Evolutionary conservation across 2,888 invertebrate species (phyloP), one percentile per base, ranked within the genome.

Genomic region (Crioceris asparagi): DNA sequence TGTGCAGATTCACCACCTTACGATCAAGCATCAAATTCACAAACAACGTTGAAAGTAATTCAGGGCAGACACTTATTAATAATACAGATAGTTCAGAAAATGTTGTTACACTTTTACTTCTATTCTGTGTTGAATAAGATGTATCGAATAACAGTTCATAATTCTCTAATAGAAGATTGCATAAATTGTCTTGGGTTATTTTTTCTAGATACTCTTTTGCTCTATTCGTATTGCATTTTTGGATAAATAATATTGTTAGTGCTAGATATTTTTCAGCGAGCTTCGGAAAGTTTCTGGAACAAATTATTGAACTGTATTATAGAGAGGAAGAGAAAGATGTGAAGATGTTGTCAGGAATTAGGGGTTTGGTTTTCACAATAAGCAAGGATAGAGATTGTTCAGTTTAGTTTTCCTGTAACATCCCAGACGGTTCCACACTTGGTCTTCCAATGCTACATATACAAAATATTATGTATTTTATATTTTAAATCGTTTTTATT

Each of bases 81-180:
- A 69, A 56, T 4, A 69, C 65, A 2, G 71, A 62, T 6, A 74
- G 62, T 46, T 75, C 74, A 0, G 74, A 72, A 46, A 75, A 73
- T 1, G 68, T 68, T 0, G 64, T 56, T 0, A 64, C 55, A 14
- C 58, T 59, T 43, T 60, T 65, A 2, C 57, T 59, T 37, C 62
- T 56, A 17, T 46, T 49, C 35, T 53, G 54, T 15, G 37, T 52
- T 29, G 60, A 56, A 17, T 56, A 58, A 0, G 62, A 63, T 19
- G 61, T 64, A 39, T 73, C 72, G 37, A 74, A 70, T 2, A 74
- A 54, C 4, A 74, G 52, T 21, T 69, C 64, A 59, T 69, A 70
- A 49, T 72, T 65, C 17, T 65, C 61, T 6, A 65, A 41, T 6
- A 72, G 50, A 14, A 68, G 56, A 1, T 57, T 53, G 2, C 59